Evolutionary conservation across 2,888 invertebrate genomes (phyloP).

Genomic region (Cheilosia soror): DNA sequence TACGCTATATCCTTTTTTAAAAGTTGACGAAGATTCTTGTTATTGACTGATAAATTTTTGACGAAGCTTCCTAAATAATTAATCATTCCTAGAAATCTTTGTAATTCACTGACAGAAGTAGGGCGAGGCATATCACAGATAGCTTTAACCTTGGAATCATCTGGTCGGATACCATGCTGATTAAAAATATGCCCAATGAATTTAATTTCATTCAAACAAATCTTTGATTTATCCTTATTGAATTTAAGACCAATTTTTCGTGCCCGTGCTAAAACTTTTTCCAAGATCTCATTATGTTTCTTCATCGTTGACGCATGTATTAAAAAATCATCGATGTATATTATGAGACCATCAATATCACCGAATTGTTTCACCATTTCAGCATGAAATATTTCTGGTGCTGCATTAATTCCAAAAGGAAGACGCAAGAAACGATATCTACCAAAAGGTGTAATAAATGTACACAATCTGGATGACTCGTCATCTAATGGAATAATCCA

Average conservation of each 20-base stretch:
- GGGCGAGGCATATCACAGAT: slow-evolving; percentile 58
- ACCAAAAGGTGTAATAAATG: slow-evolving; percentile 75
- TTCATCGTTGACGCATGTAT: slow-evolving; percentile 23
- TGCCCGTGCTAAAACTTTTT: slow-evolving; percentile 25
- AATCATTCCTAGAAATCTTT: slow-evolving; percentile 56
- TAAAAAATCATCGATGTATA: slow-evolving; percentile 55
- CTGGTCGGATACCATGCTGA: slow-evolving; percentile 23
- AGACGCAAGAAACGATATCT: slow-evolving; percentile 65
- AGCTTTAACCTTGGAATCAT: slow-evolving; percentile 43
- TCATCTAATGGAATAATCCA: slow-evolving; percentile 75
- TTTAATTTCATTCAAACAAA: slow-evolving; percentile 38
- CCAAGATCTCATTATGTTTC: slow-evolving; percentile 28
- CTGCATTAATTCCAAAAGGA: slow-evolving; percentile 51
- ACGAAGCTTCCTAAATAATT: slow-evolving; percentile 47
- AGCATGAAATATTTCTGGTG: slow-evolving; percentile 57
- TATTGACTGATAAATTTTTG: slow-evolving; percentile 14
- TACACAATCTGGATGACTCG: slow-evolving; percentile 73
- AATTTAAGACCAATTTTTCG: slow-evolving; percentile 44
- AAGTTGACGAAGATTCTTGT: slow-evolving; percentile 31
- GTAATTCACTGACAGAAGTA: slow-evolving; percentile 40
- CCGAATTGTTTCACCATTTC: slow-evolving; percentile 49
- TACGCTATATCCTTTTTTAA: slow-evolving; percentile 44
- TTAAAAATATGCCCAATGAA: slow-evolving; percentile 52
- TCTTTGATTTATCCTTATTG: slow-evolving; percentile 16
- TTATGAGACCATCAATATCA: slow-evolving; percentile 42